Conservation (phyloP, 2,113 vertebrate genomes). For the Tonatia bakeri region DNA sequence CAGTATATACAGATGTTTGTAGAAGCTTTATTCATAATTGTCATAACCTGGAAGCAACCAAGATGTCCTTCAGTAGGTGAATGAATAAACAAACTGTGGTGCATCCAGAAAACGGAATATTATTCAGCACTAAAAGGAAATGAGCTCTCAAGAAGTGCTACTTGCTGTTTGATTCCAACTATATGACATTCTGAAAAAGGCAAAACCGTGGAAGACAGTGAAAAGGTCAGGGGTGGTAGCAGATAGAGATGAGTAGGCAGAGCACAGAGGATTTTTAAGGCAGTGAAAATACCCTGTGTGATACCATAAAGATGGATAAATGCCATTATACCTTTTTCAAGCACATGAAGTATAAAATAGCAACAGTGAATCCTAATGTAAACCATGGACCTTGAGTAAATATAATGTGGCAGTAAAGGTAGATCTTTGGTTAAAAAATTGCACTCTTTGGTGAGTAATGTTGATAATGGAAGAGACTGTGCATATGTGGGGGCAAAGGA, state of each 20-base stretch:
- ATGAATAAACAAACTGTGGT: too few species aligned
- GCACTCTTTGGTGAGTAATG: too few species aligned
- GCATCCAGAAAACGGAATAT: not conserved
- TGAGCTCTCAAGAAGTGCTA: not conserved
- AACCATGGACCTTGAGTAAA: not conserved
- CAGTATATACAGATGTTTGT: too few species aligned
- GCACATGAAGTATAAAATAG: not conserved
- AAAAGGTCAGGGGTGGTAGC: not conserved
- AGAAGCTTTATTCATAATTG: too few species aligned
- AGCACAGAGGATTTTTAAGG: not conserved
- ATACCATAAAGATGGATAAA: not conserved
- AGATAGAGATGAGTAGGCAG: not conserved
- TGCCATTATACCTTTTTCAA: not conserved
- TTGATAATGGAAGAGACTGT: too few species aligned
- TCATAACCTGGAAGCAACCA: too few species aligned
- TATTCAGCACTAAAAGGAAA: not conserved
- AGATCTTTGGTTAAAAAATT: not conserved
- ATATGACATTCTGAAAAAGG: not conserved
- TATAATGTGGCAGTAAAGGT: not conserved
- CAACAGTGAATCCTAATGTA: not conserved
- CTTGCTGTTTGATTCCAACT: not conserved
- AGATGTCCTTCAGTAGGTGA: too few species aligned
- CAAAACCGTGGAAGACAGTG: not conserved
- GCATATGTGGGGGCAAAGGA: too few species aligned
- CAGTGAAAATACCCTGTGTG: not conserved